Conservation (phyloP, 1,140 invertebrate species). For the Eufriesea mexicana region DNA sequence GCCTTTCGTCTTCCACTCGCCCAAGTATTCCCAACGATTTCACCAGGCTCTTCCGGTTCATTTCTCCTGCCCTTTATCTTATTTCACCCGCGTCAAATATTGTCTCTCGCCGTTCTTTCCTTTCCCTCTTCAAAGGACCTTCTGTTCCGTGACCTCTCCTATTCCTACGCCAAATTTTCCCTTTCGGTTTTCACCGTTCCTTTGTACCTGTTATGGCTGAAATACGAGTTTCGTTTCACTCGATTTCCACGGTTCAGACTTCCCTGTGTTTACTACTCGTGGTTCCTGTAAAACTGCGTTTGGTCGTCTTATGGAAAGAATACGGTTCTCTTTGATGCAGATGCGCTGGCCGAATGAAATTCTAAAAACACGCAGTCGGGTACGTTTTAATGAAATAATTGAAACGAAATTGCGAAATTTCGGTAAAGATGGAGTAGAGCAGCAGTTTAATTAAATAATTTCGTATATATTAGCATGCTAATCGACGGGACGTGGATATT, state of each 20-base stretch:
- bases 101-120: background rate
- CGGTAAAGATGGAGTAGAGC: no score
- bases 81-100: conserved; percentile 18
- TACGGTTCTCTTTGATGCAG: no score
- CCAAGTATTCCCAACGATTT: conserved; percentile 51
- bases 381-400: no score
- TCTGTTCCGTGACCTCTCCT: background rate
- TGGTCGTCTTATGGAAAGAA: background rate
- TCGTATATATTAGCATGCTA: no score
- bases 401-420: no score
- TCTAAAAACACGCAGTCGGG: no score
- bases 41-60: conserved; percentile 41
- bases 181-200: background rate
- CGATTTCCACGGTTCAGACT: background rate
- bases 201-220: background rate
- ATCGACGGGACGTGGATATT: no score
- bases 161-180: conserved; percentile 8
- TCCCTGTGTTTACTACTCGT: background rate
- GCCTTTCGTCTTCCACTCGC: conserved; percentile 37
- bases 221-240: background rate
- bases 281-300: background rate
- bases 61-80: background rate
- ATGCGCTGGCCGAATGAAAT: no score
- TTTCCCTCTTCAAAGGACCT: background rate
- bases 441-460: no score